Evolutionary conservation across 2,888 invertebrate genomes (phyloP).

Genomic region (Apamea anceps): DNA sequence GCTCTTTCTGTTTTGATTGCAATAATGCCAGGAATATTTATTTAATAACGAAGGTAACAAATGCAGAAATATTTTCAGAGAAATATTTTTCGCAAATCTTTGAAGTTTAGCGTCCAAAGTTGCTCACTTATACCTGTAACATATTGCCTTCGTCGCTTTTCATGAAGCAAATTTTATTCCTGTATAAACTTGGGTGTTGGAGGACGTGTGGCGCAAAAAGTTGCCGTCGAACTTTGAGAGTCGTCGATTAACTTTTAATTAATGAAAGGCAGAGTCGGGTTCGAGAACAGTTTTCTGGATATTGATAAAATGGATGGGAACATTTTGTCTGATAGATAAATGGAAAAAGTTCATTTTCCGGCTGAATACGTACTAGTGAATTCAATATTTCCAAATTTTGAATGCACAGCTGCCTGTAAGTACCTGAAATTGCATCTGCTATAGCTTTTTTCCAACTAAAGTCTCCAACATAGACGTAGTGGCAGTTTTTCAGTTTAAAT

Average conservation of each 20-base stretch:
- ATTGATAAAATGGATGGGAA: slow-evolving; percentile 60
- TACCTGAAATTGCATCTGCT: background rate
- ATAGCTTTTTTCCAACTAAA: background rate
- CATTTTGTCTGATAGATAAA: slow-evolving; percentile 49
- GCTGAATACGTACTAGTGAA: slow-evolving; percentile 1
- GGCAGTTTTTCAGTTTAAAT: background rate
- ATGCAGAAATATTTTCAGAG: background rate
- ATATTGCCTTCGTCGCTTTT: slow-evolving; percentile 59
- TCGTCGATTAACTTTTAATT: slow-evolving; percentile 78
- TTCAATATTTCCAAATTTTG: background rate
- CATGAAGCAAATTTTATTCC: slow-evolving; percentile 62
- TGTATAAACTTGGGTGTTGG: slow-evolving; percentile 48
- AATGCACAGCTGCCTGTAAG: background rate
- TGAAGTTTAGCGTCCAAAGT: slow-evolving; percentile 40
- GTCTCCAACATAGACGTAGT: background rate
- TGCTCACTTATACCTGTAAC: slow-evolving; percentile 55
- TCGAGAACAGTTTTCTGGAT: slow-evolving; percentile 66
- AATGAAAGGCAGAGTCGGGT: slow-evolving; percentile 72
- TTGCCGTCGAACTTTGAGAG: slow-evolving; percentile 60
- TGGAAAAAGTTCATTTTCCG: slow-evolving; percentile 30
- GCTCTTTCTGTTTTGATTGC: slow-evolving; percentile 31
- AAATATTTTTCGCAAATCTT: slow-evolving; percentile 46
- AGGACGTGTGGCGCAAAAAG: slow-evolving; percentile 62
- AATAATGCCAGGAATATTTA: slow-evolving; percentile 4
- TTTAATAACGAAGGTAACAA: slow-evolving; percentile 3